A percentile compares a stretch with the other conserved stretches of the same genome.
phyloP scores from a whole-genome alignment of 2,797 vertebrate species.

The Anguilla marmorata region DNA sequence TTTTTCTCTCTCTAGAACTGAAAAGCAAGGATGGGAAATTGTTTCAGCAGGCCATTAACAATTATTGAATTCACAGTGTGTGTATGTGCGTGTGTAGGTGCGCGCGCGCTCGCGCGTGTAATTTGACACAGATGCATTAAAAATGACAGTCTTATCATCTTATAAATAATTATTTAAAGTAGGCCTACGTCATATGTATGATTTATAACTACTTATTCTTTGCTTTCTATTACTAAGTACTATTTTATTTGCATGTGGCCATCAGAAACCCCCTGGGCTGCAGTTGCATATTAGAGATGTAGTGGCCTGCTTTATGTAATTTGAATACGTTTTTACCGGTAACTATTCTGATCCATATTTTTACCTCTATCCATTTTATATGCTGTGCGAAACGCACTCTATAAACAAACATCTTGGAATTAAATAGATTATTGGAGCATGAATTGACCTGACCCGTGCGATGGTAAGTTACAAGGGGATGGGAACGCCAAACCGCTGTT shows the following conservation, averaged over 20 bases:
- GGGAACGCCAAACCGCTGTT: background rate
- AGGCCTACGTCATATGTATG: too few species aligned
- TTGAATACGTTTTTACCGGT: background rate
- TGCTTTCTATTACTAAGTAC: too few species aligned
- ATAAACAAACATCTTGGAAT: background rate
- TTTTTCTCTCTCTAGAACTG: conserved; percentile 43
- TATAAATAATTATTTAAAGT: too few species aligned
- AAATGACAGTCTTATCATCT: too few species aligned
- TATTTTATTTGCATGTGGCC: too few species aligned
- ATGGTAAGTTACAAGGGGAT: background rate
- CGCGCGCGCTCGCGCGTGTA: background rate
- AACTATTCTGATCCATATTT: background rate
- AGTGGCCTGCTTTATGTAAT: background rate
- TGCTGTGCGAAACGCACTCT: background rate
- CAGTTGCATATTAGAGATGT: background rate
- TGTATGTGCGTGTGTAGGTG: background rate
- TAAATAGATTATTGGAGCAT: background rate
- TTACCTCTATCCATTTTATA: background rate
- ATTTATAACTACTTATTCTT: too few species aligned
- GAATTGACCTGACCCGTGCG: background rate
- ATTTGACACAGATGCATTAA: background rate
- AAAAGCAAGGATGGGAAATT: background rate
- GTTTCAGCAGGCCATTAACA: background rate
- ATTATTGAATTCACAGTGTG: background rate
- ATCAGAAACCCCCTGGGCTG: background rate